Evolutionary conservation across 2,113 vertebrate species (phyloP).

Genomic region (Verasper variegatus): DNA sequence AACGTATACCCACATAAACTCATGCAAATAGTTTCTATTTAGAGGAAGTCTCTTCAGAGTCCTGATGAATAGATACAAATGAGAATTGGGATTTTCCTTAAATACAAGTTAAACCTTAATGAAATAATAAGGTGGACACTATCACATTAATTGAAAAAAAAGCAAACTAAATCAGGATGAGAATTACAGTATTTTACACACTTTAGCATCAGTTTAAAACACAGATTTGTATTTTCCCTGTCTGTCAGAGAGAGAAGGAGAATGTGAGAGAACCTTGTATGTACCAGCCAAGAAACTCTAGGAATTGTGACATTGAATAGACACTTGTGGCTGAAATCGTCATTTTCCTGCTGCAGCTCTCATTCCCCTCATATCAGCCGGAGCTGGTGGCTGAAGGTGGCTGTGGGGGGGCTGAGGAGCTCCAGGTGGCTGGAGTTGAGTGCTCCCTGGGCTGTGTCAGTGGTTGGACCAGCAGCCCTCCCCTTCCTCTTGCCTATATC

Average conservation of each 20-base stretch:
- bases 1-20: not conserved
- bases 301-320: constrained; percentile 87
- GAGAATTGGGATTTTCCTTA: not conserved
- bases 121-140: not conserved
- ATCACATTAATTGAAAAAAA: not conserved
- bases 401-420: constrained; percentile 82
- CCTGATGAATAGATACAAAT: not conserved
- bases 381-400: constrained; percentile 83
- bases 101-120: not conserved
- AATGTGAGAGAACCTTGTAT: constrained; percentile 28
- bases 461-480: constrained; percentile 62
- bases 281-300: constrained; percentile 85
- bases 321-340: constrained; percentile 81
- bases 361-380: constrained; percentile 83
- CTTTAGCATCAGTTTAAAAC: constrained; percentile 2
- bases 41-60: not conserved
- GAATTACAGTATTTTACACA: not conserved
- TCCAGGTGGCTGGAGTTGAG: constrained; percentile 87
- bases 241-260: not conserved
- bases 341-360: constrained; percentile 86
- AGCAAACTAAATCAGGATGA: not conserved
- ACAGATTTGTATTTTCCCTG: not conserved
- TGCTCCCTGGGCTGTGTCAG: constrained; percentile 68
- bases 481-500: constrained; percentile 80
- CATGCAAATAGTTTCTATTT: not conserved